Base-by-base conservation (phyloP, 2,888 invertebrate species). In the Heliconius hortense region DNA sequence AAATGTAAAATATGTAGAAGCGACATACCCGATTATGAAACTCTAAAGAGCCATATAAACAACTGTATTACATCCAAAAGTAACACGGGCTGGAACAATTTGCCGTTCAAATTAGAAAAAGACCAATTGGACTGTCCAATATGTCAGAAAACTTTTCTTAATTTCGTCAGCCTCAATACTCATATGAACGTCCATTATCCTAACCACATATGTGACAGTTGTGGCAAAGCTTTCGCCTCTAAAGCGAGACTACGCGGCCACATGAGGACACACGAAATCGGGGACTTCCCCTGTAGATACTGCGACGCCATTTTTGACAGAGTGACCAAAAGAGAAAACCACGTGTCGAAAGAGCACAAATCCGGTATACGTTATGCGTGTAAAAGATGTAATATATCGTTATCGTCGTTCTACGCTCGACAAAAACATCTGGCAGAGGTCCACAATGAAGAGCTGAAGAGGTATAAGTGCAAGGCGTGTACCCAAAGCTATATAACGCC, bases 111-210 rank as follows among this genome's bases (percentile, higher is more conserved):
- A 79, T 74, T 94, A 0, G 93, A 93, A 31, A 94, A 94, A 26
- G 93, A 93, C 11, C 94, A 93, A 24, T 64, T 93, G 0, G 93
- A 94, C 73, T 94, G 94, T 72, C 93, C 93, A 0, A 85, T 93
- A 0, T 94, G 94, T 79, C 86, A 90, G 68, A 92, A 92, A 78
- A 88, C 84, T 0, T 94, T 94, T 72, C 68, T 94, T 0, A 94
- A 94, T 68, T 94, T 89, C 62, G 93, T 93, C 21, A 90, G 85
- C 73, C 75, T 94, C 0, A 94, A 93, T 64, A 93, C 91, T 0
- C 95, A 95, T 76, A 95, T 95, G 92, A 95, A 95, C 53, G 83
- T 92, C 0, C 95, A 95, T 18, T 94, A 93, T 56, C 93, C 93
- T 0, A 91, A 93, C 69, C 92, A 94, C 77, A 93, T 94, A 0